Conservation (phyloP, 2,797 vertebrate genomes). For the Takifugu rubripes region DNA sequence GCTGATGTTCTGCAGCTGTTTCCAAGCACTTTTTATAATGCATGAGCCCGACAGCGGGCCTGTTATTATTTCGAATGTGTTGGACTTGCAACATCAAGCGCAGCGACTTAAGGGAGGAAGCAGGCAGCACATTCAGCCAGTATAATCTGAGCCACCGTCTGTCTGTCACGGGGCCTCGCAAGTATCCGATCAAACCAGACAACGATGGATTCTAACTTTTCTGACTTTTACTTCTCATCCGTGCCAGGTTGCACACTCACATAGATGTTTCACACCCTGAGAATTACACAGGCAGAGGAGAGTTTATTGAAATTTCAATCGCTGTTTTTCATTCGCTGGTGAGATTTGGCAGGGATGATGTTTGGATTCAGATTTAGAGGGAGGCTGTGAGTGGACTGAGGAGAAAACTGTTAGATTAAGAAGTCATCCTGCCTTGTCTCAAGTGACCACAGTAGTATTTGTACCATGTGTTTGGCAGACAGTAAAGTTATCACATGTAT, state of each 20-base stretch:
- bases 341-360: constrained; percentile 22
- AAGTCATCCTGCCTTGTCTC: constrained; percentile 17
- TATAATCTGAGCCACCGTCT: constrained; percentile 64
- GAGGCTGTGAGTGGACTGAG: background rate
- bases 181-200: constrained; percentile 51
- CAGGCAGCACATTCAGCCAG: constrained; percentile 54
- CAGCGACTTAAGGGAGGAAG: constrained; percentile 55
- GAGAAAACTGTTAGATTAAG: constrained; percentile 42
- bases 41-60: constrained; percentile 41
- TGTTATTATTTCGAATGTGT: constrained; percentile 64
- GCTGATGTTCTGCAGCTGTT: constrained; percentile 55
- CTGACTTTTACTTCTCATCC: constrained; percentile 41
- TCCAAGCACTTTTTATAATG: constrained; percentile 56
- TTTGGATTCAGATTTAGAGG: constrained; percentile 22
- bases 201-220: constrained; percentile 54
- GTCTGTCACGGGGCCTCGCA: constrained; percentile 58
- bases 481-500: constrained; percentile 20
- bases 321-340: constrained; percentile 18
- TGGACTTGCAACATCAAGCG: constrained; percentile 69
- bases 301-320: constrained; percentile 34
- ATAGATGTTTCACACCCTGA: constrained; percentile 37
- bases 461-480: constrained; percentile 3
- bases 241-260: constrained; percentile 6
- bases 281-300: constrained; percentile 31
- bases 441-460: constrained; percentile 35